These are phyloP conservation scores for Saturnia pavonia DNA, from an alignment of 2,888 invertebrate species.

Conservation along the genomic window DNA sequence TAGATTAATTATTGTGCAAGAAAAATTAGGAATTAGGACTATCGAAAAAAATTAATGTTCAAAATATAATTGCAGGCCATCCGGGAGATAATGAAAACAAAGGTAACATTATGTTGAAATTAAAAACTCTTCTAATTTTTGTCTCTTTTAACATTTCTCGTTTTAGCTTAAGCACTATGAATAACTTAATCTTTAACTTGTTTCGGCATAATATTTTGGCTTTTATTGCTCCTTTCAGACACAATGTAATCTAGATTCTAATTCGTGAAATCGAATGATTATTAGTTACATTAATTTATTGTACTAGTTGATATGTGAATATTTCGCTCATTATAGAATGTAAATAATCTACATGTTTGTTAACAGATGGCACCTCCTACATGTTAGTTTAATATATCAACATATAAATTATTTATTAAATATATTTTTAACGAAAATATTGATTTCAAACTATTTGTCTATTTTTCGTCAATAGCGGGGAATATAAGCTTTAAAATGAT, in stretches of 20 bases:
- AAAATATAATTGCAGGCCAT: constrained; percentile 61
- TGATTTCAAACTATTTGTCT: too few relatives aligned
- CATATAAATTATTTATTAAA: too few relatives aligned
- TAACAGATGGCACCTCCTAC: too few relatives aligned
- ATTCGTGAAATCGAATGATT: neutral
- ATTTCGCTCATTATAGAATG: too few relatives aligned
- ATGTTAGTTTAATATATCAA: too few relatives aligned
- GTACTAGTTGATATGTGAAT: too few relatives aligned
- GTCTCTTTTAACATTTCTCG: constrained; percentile 34
- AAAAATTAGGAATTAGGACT: neutral
- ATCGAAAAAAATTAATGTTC: too few relatives aligned
- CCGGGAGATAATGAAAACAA: constrained; percentile 66
- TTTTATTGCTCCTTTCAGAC: neutral
- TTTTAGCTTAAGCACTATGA: constrained; percentile 25
- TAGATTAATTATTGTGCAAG: neutral
- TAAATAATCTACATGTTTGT: too few relatives aligned
- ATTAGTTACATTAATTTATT: too few relatives aligned
- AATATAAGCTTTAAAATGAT: too few relatives aligned
- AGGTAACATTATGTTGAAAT: constrained; percentile 59
- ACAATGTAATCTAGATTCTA: neutral
- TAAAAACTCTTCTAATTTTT: constrained; percentile 36
- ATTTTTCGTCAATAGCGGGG: too few relatives aligned
- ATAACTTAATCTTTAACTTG: neutral
- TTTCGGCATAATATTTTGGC: neutral
- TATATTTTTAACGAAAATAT: too few relatives aligned